Evolutionary conservation across 2,113 vertebrate genomes (phyloP), one percentile per base, ranked within the genome.

Genomic region (Rhinichthys klamathensis): DNA sequence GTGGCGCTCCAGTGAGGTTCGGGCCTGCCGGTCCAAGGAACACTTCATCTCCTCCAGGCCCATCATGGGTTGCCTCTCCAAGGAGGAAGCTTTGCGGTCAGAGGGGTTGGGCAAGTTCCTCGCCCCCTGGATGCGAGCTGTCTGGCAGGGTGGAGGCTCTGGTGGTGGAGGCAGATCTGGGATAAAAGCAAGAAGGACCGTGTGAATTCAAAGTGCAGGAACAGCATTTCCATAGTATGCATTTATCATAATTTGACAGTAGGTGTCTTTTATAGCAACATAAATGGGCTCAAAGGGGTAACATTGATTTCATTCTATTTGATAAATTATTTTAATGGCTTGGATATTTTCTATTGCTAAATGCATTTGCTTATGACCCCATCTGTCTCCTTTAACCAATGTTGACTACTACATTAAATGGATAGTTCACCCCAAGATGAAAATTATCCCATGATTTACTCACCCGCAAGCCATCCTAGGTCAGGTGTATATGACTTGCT

Each of bases 101-200:
- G 95, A 90, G 2, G 96, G 95, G 83, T 92, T 92, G 65, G 86
- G 94, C 92, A 95, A 35, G 89, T 91, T 96, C 94, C 67, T 94
- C 88, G 91, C 91, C 93, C 94, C 93, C 67, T 96, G 97, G 87
- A 97, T 93, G 75, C 96, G 97, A 92, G 95, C 93, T 90, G 95
- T 96, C 95, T 99, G 97, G 95, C 94, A 95, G 77, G 97, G 98
- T 76, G 98, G 98, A n/a, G 98, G 98, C 84, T 99, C 98, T 32
- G 98, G 97, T 90, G 98, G 97, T 92, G 98, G 98, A 94, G 98
- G 98, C 95, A 99, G 97, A 96, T 98, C 98, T 99, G 90, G 32
- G 21, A 63, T 4, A 32, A 5, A 69, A 69, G 63, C 41, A 32
- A 16, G n/a, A 30, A 32, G 56, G 3, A 13, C 25, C 51, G 60